A percentile compares a stretch with the other conserved stretches of the same genome.
These are phyloP conservation scores for Brachionus asplanchnoidis DNA, from an alignment of 1,140 invertebrate species.

Conservation along the genomic window DNA sequence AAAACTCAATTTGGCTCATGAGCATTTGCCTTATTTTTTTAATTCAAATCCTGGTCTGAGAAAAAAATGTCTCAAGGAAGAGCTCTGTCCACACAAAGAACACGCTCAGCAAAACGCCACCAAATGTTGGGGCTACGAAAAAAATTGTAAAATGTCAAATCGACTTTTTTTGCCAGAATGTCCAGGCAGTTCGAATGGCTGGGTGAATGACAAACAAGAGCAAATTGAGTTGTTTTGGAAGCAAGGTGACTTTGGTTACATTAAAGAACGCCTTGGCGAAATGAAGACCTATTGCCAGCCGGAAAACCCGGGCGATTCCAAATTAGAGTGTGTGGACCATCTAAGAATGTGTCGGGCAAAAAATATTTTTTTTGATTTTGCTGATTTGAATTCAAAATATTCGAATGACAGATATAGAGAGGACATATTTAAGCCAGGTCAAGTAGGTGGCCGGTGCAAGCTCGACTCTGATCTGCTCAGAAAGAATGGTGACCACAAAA, in stretches of 20 bases:
- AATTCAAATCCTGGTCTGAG: constrained; percentile 66
- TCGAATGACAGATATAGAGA: constrained; percentile 69
- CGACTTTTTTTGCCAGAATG: constrained; percentile 73
- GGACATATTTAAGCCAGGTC: constrained; percentile 77
- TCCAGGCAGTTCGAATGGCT: constrained; percentile 73
- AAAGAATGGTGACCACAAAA: constrained; percentile 76
- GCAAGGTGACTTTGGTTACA: constrained; percentile 89
- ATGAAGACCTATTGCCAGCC: constrained; percentile 74
- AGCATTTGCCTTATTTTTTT: constrained; percentile 74
- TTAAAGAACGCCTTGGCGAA: constrained; percentile 72
- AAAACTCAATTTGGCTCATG: constrained; percentile 62
- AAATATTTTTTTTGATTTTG: constrained; percentile 87
- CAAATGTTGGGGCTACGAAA: constrained; percentile 79
- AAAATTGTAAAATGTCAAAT: constrained; percentile 62
- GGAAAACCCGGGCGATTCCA: constrained; percentile 60
- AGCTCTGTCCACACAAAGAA: constrained; percentile 68
- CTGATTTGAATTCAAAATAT: constrained; percentile 60
- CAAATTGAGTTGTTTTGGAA: constrained; percentile 79
- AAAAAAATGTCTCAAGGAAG: constrained; percentile 63
- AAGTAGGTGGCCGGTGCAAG: constrained; percentile 74
- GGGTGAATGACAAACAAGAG: constrained; percentile 66
- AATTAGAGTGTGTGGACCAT: constrained; percentile 31
- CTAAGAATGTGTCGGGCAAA: constrained; percentile 67
- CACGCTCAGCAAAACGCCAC: not conserved
- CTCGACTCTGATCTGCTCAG: constrained; percentile 56